Evolutionary conservation across 2,797 vertebrate species (phyloP).

Genomic region (Scarus forsteni): DNA sequence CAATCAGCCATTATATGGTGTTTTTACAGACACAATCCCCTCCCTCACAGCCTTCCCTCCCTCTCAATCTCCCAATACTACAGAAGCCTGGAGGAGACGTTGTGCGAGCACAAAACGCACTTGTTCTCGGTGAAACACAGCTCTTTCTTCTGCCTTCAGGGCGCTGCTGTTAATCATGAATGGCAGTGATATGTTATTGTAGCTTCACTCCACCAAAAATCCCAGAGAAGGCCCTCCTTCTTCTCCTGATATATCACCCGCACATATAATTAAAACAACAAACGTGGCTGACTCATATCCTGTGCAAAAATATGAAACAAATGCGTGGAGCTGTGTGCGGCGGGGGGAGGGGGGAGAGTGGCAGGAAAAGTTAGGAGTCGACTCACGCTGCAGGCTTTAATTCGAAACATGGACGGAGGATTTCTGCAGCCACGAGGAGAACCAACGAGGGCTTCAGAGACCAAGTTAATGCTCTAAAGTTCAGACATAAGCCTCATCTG

Average conservation of each 20-base stretch:
- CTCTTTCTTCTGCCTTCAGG: constrained; percentile 43
- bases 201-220: constrained; percentile 52
- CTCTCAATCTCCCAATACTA: constrained; percentile 25
- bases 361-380: constrained; percentile 38
- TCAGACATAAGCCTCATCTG: not conserved
- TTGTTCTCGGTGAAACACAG: constrained; percentile 51
- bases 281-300: constrained; percentile 77
- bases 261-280: constrained; percentile 79
- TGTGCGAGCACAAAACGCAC: constrained; percentile 55
- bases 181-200: constrained; percentile 67
- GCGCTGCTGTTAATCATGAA: constrained; percentile 67
- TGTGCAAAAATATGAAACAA: constrained; percentile 82
- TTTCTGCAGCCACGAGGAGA: constrained; percentile 46
- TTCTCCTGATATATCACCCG: constrained; percentile 63
- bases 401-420: constrained; percentile 69
- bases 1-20: constrained; percentile 51
- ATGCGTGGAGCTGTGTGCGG: constrained; percentile 59
- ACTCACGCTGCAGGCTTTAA: constrained; percentile 63
- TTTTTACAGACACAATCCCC: constrained; percentile 52
- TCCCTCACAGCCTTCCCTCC: constrained; percentile 45
- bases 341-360: constrained; percentile 20
- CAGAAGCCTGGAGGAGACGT: constrained; percentile 41
- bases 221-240: constrained; percentile 25
- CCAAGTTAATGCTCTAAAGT: constrained; percentile 5
- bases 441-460: constrained; percentile 36